Percentiles rank a stretch among this genome's conserved stretches.
Evolutionary conservation across 2,113 vertebrate genomes (phyloP).

Genomic region (Andinoacara biseriatus): DNA sequence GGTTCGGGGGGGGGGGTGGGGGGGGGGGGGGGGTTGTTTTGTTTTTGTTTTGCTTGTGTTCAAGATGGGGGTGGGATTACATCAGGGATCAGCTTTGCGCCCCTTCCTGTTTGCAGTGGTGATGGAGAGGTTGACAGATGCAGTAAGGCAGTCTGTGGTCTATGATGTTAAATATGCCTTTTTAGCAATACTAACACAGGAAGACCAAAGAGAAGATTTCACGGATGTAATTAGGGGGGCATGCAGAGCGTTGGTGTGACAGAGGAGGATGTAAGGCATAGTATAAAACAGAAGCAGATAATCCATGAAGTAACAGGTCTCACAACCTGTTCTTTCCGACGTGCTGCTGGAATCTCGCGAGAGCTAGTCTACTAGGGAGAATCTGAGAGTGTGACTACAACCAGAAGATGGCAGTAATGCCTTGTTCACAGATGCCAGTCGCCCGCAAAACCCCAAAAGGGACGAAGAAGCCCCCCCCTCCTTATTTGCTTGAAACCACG

Average conservation of each 20-base stretch:
- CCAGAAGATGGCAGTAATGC: constrained; percentile 5
- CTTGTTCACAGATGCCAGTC: neutral
- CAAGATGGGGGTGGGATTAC: too few relatives aligned
- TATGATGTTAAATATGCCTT: neutral
- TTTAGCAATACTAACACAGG: neutral
- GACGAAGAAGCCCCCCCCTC: neutral
- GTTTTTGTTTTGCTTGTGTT: too few relatives aligned
- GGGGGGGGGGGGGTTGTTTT: too few relatives aligned
- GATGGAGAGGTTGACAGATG: too few relatives aligned
- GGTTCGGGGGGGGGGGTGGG: too few relatives aligned
- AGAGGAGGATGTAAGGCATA: neutral
- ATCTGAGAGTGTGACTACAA: neutral
- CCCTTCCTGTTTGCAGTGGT: too few relatives aligned
- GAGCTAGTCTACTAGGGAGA: neutral
- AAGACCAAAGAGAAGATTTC: neutral
- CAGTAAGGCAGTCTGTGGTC: too few relatives aligned
- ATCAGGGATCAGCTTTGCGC: too few relatives aligned
- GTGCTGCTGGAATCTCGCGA: neutral
- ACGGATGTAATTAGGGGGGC: neutral
- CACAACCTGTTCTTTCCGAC: neutral
- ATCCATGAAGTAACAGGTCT: neutral
- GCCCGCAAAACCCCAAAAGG: neutral
- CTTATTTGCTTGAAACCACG: neutral
- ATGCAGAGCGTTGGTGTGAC: neutral
- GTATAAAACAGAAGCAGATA: neutral